phyloP scores from a whole-genome alignment of 2,113 vertebrate genomes.

The Larimichthys crocea region DNA sequence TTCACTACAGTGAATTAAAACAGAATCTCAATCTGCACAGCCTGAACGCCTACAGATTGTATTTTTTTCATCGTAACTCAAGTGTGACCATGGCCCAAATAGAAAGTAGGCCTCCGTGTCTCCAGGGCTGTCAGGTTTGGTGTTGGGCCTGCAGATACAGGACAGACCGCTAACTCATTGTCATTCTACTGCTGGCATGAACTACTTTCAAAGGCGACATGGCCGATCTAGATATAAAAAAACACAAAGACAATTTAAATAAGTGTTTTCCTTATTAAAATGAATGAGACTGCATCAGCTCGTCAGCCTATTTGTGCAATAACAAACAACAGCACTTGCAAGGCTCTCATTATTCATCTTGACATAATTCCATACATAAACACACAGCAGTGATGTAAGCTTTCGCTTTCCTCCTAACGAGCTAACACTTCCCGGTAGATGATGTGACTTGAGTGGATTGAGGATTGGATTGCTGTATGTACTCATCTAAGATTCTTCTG shows the following conservation, averaged over 20 bases:
- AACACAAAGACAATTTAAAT: no score
- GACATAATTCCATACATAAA: no score
- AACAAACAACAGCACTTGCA: no score
- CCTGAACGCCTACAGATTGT: background rate
- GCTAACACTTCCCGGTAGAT: no score
- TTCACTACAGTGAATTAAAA: background rate
- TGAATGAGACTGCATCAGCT: no score
- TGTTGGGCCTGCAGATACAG: background rate
- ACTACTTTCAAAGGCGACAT: background rate
- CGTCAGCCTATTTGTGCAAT: no score
- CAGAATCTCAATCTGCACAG: background rate
- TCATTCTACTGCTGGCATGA: background rate
- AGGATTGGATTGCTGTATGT: no score
- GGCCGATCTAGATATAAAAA: no score
- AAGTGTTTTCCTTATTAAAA: no score
- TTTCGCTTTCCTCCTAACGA: no score
- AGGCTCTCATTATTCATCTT: no score
- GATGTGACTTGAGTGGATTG: background rate
- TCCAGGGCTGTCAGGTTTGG: constrained; percentile 10
- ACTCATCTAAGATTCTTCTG: background rate
- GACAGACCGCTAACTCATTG: constrained; percentile 1
- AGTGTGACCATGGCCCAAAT: constrained; percentile 50
- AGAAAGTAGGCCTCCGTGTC: constrained; percentile 40
- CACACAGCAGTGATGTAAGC: no score
- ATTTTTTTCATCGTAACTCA: constrained; percentile 8